Base-by-base conservation (phyloP, 2,888 invertebrate genomes). In the Lordiphosa andalusiaca region DNA sequence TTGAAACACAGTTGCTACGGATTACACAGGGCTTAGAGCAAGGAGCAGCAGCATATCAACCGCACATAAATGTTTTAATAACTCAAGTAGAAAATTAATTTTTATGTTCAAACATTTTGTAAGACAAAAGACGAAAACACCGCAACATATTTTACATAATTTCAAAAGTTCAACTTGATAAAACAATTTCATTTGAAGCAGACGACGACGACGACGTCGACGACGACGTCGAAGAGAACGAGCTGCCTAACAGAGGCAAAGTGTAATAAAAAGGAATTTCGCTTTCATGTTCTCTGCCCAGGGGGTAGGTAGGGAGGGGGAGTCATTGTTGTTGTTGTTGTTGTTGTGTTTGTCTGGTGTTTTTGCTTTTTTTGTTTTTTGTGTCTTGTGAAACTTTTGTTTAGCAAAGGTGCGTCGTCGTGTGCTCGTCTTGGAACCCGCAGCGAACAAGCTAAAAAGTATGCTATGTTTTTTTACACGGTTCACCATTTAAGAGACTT, bases 91-190 rank as follows among this genome's bases (percentile, higher is more conserved):
- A 84, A 82, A 71, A 81, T 81, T 78, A 69, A 73, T 69, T 78
- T 73, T 64, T 59, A 36, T 64, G 53, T 66, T 40, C 23, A 36
- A 53, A 46, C 59, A 55, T 58, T 62, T 57, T 57, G 52, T 16
- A 46, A 54, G 52, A 53, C 54, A 60, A 53, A 57, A 42, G 46
- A 60, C 56, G 53, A 63, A 53, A 54, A 47, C 30, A 60, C 60
- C 67, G 54, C 61, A 75, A 75, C 81, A 78, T 78, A 84, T 84
- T 78, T 84, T 71, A 84, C 84, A 81, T 78, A 78, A 76, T 84
- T 78, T 67, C 53, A 53, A 69, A 68, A 67, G 71, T 76, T 63
- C 66, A 70, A 84, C 73, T 77, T 77, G 77, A 81, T 84, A 33
- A 78, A 78, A 78, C 82, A 78, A 78, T 78, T 78, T 81, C 64